Evolutionary conservation across 2,888 invertebrate genomes (phyloP), one percentile per base, ranked within the genome.

Genomic region (Caenorhabditis panamensis): DNA sequence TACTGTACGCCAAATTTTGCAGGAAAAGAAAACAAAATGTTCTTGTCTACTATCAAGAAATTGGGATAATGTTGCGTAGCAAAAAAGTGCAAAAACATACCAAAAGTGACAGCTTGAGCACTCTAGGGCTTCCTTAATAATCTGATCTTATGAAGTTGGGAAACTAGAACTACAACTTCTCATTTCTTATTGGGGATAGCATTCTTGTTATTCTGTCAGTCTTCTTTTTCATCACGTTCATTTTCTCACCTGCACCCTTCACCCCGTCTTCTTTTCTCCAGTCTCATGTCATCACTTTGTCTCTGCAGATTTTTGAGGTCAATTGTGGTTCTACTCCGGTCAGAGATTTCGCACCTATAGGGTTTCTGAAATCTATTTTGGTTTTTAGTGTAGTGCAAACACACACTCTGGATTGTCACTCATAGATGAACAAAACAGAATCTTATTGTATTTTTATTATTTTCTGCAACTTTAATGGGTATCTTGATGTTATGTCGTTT

Each of bases 31-130:
- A 13, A 41, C 41, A 41, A 41, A 2, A 41, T 41, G 41, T 6
- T 6, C 11, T 2, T 41, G 41, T 6, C 13, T 41, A 2, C n/a
- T 24, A 4, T 11, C 8, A 13, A 24, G 13, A 28, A 54, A 18
- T 47, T 11, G 4, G 18, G 47, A 47, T 18, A 9, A n/a, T 6
- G 9, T 47, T 47, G 47, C 47, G 18, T 18, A 47, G 18, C 11
- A 47, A 47, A 36, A 36, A 47, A 47, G 47, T 47, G 18, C 18
- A 47, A 47, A 47, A 47, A 47, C 47, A 47, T 47, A 18, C n/a
- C 18, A 18, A 31, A 47, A 4, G 47, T 20, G 47, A 47, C 18
- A 47, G 9, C n/a, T 41, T 6, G 6, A 47, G 2, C 9, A 9
- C 4, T 18, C 5, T 47, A 47, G 11, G 47, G 47, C 18, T 47